These are phyloP conservation scores for Galbula dea DNA, from an alignment of 2,113 vertebrate species.

Conservation along the genomic window DNA sequence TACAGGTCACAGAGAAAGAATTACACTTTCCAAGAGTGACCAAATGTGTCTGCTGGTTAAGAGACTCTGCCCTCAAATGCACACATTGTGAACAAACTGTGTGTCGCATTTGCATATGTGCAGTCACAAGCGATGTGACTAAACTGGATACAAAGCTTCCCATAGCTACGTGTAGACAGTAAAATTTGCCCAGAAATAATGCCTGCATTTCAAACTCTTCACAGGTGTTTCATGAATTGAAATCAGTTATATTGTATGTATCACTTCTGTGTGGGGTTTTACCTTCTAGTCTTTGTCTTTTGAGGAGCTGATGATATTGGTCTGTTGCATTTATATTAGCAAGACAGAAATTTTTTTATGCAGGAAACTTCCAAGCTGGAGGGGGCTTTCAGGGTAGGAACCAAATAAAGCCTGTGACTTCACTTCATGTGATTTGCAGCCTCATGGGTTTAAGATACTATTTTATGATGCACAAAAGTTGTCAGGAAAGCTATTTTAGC, in stretches of 20 bases:
- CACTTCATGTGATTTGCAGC: neutral
- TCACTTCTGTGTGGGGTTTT: fast-evolving
- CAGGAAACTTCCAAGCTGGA: neutral
- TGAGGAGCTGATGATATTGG: neutral
- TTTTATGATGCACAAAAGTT: neutral
- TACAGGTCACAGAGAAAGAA: neutral
- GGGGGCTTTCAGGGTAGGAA: neutral
- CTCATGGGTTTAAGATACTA: neutral
- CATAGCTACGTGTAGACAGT: neutral
- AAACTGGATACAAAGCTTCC: neutral
- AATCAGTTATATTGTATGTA: neutral
- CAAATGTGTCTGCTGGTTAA: neutral
- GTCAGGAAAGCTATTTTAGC: neutral
- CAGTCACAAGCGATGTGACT: neutral
- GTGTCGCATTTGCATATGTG: neutral
- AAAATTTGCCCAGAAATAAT: neutral
- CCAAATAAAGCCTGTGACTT: neutral
- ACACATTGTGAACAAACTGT: fast-evolving
- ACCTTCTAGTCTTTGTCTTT: neutral
- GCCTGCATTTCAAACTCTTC: neutral
- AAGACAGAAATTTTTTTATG: neutral
- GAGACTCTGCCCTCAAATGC: neutral
- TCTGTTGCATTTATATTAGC: neutral
- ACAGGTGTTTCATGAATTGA: neutral
- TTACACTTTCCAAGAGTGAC: neutral